Percentiles rank a stretch among this genome's conserved stretches.
phyloP scores from a whole-genome alignment of 2,888 invertebrate genomes.

The Eupelmus urozonus region DNA sequence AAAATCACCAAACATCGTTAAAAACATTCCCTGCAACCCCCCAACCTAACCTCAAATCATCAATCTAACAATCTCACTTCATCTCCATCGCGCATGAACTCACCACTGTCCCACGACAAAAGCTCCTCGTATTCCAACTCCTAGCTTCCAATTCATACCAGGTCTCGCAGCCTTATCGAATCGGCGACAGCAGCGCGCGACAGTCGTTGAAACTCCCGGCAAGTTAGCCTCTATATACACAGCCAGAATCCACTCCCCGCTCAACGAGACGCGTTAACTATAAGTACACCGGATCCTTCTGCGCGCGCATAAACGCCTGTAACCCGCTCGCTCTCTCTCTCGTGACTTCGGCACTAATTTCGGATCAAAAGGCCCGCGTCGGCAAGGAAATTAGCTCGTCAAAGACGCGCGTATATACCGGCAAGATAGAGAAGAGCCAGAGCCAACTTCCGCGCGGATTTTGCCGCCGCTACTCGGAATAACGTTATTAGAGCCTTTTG shows the following conservation, averaged over 20 bases:
- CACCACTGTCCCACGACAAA: too few species aligned
- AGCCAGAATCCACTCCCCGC: too few species aligned
- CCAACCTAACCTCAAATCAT: too few species aligned
- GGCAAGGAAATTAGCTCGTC: constrained; percentile 51
- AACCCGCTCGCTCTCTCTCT: too few species aligned
- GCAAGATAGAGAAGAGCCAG: background rate
- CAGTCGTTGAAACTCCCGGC: constrained; percentile 33
- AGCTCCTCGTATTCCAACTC: too few species aligned
- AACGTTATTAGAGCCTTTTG: constrained; percentile 46
- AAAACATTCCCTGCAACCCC: too few species aligned
- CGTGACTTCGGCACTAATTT: constrained; percentile 43
- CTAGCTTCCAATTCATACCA: too few species aligned
- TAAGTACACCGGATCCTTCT: background rate
- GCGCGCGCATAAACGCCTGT: background rate
- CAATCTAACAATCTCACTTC: too few species aligned
- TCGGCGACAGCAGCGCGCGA: background rate
- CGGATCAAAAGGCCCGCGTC: constrained; percentile 45
- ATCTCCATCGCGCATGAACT: too few species aligned
- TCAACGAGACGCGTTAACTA: constrained; percentile 23
- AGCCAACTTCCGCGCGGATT: background rate
- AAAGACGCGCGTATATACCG: constrained; percentile 14
- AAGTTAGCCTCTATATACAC: too few species aligned
- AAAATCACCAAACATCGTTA: too few species aligned
- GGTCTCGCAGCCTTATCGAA: constrained; percentile 19
- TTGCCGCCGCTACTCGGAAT: constrained; percentile 1